Conservation (phyloP, 2,113 vertebrate genomes). For the Sorex araneus region DNA sequence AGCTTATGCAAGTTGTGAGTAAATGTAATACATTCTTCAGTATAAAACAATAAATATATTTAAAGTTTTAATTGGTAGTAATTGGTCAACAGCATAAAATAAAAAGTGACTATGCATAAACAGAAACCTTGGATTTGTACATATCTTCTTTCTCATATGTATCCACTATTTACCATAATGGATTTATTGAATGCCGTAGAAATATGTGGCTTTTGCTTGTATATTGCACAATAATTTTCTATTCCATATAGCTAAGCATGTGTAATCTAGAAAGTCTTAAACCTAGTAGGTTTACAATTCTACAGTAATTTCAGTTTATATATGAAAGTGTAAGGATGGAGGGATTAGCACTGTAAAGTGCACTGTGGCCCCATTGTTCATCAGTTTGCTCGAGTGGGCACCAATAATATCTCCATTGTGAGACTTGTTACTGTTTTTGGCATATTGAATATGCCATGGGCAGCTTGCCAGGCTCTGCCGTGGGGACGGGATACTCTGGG, state of each 20-base stretch:
- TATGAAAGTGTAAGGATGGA: background rate
- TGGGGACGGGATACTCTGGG: too few relatives aligned
- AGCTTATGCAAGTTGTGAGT: background rate
- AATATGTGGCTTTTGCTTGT: background rate
- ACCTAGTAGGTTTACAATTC: background rate
- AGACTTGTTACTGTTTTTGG: too few relatives aligned
- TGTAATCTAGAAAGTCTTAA: background rate
- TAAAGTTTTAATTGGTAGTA: background rate
- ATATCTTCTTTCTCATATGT: background rate
- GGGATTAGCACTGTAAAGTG: background rate
- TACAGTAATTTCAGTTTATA: background rate
- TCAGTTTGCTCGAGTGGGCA: too few relatives aligned
- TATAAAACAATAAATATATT: background rate
- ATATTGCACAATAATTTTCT: constrained; percentile 40
- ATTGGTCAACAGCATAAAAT: background rate
- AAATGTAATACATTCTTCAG: background rate
- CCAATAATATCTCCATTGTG: too few relatives aligned
- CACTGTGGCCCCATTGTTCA: too few relatives aligned
- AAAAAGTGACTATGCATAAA: background rate
- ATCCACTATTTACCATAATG: background rate
- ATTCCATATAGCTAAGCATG: background rate
- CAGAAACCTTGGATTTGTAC: constrained; percentile 1
- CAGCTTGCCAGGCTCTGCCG: too few relatives aligned
- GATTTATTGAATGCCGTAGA: constrained; percentile 19
- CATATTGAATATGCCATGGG: too few relatives aligned